Percentiles rank a stretch among this genome's conserved stretches.
Conservation (phyloP, 2,797 vertebrate genomes). For the Hydrophis major region DNA sequence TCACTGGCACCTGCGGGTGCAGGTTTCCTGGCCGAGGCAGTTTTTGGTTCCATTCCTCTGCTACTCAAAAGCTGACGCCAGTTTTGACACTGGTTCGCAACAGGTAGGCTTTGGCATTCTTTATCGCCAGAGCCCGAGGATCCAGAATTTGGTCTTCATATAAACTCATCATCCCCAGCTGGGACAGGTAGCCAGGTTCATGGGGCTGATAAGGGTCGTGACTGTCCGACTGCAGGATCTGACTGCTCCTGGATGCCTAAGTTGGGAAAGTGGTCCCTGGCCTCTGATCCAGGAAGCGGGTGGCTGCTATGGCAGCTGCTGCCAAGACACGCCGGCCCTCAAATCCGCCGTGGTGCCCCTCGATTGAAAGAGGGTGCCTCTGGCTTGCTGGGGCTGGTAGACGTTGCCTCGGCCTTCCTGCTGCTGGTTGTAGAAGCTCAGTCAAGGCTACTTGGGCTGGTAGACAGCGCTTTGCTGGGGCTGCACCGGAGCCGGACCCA, state of each 20-base stretch:
- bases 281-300: fast-evolving
- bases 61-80: conserved; percentile 67
- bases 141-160: neutral
- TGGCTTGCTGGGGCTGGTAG: neutral
- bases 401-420: neutral
- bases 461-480: neutral
- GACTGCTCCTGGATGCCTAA: neutral
- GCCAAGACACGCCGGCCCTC: neutral
- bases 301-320: neutral
- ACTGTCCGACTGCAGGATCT: too few relatives aligned
- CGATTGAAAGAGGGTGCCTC: fast-evolving
- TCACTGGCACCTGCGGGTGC: too few relatives aligned
- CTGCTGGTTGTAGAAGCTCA: too few relatives aligned
- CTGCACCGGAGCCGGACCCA: fast-evolving
- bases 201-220: too few relatives aligned
- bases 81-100: conserved; percentile 63
- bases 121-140: conserved; percentile 53
- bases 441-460: neutral
- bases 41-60: too few relatives aligned
- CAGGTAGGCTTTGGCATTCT: conserved; percentile 71
- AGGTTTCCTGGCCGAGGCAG: neutral
- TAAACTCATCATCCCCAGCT: too few relatives aligned
- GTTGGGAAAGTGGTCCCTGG: neutral
- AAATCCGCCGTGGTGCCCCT: neutral
- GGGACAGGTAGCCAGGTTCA: too few relatives aligned